Base-by-base conservation (phyloP, 1,140 invertebrate genomes). In the Platyscapa corneri region DNA sequence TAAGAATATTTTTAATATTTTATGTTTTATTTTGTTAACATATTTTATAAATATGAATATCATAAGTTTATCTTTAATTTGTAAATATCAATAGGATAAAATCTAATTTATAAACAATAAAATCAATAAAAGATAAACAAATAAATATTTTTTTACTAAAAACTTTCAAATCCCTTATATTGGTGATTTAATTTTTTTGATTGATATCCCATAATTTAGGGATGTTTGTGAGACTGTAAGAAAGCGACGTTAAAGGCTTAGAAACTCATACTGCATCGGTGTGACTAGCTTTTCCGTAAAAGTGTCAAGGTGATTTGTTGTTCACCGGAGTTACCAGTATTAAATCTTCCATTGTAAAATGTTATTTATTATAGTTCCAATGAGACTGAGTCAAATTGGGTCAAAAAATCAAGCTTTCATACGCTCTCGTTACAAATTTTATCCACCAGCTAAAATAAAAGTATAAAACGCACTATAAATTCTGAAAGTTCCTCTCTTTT, bases 311-410 rank as follows among this genome's bases (percentile, higher is more conserved):
- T 60, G 81, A 83, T 83, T 83, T 75, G 72, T 75, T 53, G 79
- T 32, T 49, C 64, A 46, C n/a, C 32, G 34, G 34, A 49, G 70
- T 37, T 3, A 3, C 10, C n/a, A 42, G 32, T 75, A 75, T 83
- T 32, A 30, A 74, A 49, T 82, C n/a, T 72, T 64, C 23, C 14
- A 46, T n/a, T 42, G 74, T 20, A 7, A 0, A n/a, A 30, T 27
- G 80, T 82, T 82, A 83, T 83, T 75, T 83, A 83, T 83, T 83
- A 32, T 72, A 7, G 10, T 30, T 10, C 20, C n/a, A 77, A 77
- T 77, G 60, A 67, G 78, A 32, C 56, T 60, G 14, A 72, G 34
- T 6, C 18, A 72, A 72, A n/a, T 72, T 34, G 67, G 32, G 30
- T 53, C 49, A n/a, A n/a, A n/a, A n/a, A n/a, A n/a, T n/a, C n/a